phyloP scores from a whole-genome alignment of 2,888 invertebrate species.

The Trissolcus japonicus region DNA sequence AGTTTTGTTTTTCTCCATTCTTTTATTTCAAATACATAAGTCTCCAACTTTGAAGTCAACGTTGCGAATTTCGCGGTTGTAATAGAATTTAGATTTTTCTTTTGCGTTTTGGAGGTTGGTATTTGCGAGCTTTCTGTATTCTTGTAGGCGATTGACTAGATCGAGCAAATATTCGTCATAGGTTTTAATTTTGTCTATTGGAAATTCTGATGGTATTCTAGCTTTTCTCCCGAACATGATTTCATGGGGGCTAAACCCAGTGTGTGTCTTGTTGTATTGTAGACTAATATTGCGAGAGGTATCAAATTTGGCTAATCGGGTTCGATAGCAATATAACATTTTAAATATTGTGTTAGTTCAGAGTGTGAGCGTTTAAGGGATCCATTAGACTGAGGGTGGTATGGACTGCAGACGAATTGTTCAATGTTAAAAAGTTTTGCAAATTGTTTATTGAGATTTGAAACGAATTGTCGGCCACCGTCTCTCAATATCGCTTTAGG shows the following conservation, averaged over 20 bases:
- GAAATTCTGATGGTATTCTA: constrained; percentile 4
- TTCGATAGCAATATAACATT: constrained; percentile 15
- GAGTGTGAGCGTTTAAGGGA: constrained; percentile 28
- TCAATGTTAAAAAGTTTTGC: constrained; percentile 10
- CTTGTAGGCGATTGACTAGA: too few species aligned
- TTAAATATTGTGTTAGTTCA: constrained; percentile 14
- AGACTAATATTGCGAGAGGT: constrained; percentile 8
- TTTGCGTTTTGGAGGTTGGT: too few species aligned
- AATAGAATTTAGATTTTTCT: too few species aligned
- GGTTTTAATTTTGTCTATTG: too few species aligned
- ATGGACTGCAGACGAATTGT: neutral
- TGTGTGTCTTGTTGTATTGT: constrained; percentile 18
- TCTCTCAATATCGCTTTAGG: constrained; percentile 7
- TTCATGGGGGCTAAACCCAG: constrained; percentile 22
- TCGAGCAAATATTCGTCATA: too few species aligned
- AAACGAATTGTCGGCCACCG: neutral
- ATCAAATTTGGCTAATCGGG: neutral
- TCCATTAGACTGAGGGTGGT: constrained; percentile 14
- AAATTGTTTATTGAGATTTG: neutral
- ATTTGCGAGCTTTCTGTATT: too few species aligned
- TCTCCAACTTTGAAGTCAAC: too few species aligned
- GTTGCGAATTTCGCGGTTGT: too few species aligned
- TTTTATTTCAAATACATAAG: too few species aligned
- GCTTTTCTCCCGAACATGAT: constrained; percentile 27
- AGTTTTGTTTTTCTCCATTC: too few species aligned